Conservation (phyloP, 2,888 invertebrate genomes). For the Amphimallon solstitiale region DNA sequence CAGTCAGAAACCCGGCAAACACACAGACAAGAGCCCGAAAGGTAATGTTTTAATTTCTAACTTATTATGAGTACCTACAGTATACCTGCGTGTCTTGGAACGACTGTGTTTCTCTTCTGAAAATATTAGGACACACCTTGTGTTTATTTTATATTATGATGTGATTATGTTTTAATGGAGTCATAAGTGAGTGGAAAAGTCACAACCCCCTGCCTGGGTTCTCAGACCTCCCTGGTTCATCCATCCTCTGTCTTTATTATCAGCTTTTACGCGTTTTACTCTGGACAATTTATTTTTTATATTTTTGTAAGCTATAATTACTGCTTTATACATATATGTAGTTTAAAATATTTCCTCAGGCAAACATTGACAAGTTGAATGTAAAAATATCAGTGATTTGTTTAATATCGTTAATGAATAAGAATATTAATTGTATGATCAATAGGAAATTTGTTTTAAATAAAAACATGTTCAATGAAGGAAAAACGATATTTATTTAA, state of each 20-base stretch:
- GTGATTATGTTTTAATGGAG: slow-evolving; percentile 48
- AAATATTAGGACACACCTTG: slow-evolving; percentile 45
- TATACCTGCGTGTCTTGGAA: background rate
- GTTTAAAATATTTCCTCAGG: too few species aligned
- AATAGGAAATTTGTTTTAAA: too few species aligned
- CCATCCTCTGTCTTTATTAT: background rate
- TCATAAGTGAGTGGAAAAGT: slow-evolving; percentile 31
- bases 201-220: slow-evolving; percentile 21
- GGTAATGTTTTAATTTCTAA: slow-evolving; percentile 51
- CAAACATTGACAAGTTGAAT: too few species aligned
- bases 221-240: slow-evolving; percentile 14
- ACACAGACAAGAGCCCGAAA: slow-evolving; percentile 40
- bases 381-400: too few species aligned
- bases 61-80: slow-evolving; percentile 32
- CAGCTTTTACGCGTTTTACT: background rate
- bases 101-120: too few species aligned
- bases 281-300: too few species aligned
- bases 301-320: too few species aligned
- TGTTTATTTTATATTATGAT: slow-evolving; percentile 55
- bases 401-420: too few species aligned
- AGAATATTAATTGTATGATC: too few species aligned
- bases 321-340: too few species aligned
- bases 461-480: too few species aligned
- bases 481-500: too few species aligned
- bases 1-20: slow-evolving; percentile 44